A percentile compares a stretch with the other conserved stretches of the same genome.
Conservation (phyloP, 2,797 vertebrate genomes). For the Pitangus sulphuratus region DNA sequence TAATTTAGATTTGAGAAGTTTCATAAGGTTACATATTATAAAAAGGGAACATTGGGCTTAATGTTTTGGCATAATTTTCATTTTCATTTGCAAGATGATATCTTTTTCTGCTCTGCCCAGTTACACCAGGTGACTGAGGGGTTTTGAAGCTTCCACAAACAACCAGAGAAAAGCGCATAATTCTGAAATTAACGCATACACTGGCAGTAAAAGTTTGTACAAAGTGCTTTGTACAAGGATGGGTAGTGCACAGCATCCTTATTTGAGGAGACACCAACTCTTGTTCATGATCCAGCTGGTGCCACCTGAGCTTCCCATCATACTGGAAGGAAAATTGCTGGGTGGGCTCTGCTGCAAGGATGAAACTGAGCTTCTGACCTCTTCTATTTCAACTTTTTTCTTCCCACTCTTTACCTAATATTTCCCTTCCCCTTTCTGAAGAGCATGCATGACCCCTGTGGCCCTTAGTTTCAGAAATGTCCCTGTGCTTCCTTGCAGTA, state of each 20-base stretch:
- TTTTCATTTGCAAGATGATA: neutral
- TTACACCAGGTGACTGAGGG: rapidly evolving
- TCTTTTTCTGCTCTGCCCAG: neutral
- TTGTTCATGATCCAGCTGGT: rapidly evolving
- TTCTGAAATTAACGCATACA: neutral
- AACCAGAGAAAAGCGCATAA: neutral
- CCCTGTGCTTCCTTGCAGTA: neutral
- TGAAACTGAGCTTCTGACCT: neutral
- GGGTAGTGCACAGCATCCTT: neutral
- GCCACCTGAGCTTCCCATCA: neutral
- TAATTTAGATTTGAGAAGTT: neutral
- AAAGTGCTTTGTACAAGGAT: neutral
- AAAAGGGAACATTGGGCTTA: neutral
- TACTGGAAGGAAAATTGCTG: neutral
- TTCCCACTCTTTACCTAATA: neutral
- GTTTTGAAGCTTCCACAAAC: neutral
- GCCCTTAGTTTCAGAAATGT: neutral
- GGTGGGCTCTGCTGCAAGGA: neutral
- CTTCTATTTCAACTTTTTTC: neutral
- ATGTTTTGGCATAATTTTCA: neutral
- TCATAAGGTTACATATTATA: neutral
- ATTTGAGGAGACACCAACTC: rapidly evolving
- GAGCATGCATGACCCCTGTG: rapidly evolving
- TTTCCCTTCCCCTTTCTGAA: neutral
- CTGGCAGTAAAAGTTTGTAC: neutral